These are phyloP conservation scores for Drosophila quinaria DNA, from an alignment of 2,888 invertebrate genomes.

Conservation along the genomic window DNA sequence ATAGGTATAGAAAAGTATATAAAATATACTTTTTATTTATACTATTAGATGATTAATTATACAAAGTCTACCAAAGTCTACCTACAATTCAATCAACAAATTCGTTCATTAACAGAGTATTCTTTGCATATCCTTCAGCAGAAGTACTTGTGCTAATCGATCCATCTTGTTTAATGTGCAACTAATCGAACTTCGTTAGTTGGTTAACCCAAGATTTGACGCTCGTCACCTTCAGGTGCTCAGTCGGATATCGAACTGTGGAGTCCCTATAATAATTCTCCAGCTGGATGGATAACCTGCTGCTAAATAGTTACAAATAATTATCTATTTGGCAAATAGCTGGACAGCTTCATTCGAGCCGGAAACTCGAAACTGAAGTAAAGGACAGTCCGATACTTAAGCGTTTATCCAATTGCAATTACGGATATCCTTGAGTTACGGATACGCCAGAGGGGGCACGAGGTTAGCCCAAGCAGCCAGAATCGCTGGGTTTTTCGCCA, in stretches of 20 bases:
- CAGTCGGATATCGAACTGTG: slow-evolving; percentile 13
- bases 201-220: slow-evolving; percentile 69
- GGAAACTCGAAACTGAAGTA: not conserved
- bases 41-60: too few relatives aligned
- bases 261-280: not conserved
- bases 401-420: slow-evolving; percentile 72
- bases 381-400: slow-evolving; percentile 12
- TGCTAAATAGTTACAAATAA: slow-evolving; percentile 68
- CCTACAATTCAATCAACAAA: not conserved
- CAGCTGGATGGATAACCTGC: slow-evolving; percentile 44
- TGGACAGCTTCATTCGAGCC: slow-evolving; percentile 52
- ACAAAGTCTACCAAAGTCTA: too few relatives aligned
- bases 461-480: slow-evolving; percentile 77
- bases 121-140: not conserved
- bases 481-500: slow-evolving; percentile 56
- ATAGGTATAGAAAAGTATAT: too few relatives aligned
- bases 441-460: slow-evolving; percentile 52
- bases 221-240: slow-evolving; percentile 56
- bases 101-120: not conserved
- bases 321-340: slow-evolving; percentile 57
- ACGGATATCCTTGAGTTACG: slow-evolving; percentile 45
- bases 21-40: too few relatives aligned
- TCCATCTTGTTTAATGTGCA: slow-evolving; percentile 21
- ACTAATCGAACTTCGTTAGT: slow-evolving; percentile 29
- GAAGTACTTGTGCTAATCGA: slow-evolving; percentile 5